phyloP scores from a whole-genome alignment of 2,888 invertebrate species.

The Ophion slaviceki region DNA sequence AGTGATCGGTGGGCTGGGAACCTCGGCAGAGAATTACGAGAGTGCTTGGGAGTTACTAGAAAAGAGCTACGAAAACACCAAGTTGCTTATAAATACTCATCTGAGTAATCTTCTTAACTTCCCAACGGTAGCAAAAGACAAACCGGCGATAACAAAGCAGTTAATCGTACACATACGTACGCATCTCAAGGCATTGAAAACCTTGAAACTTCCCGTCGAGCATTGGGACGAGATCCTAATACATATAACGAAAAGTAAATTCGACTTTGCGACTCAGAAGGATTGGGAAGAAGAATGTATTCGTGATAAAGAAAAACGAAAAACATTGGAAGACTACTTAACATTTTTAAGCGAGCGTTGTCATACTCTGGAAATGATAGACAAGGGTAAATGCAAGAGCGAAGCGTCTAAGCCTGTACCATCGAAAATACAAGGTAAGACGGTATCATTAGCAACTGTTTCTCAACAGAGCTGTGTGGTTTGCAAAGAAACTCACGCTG shows the following conservation, averaged over 20 bases:
- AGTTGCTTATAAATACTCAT: constrained; percentile 51
- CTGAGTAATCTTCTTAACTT: constrained; percentile 48
- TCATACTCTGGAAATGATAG: constrained; percentile 50
- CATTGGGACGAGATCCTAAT: constrained; percentile 70
- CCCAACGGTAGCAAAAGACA: constrained; percentile 49
- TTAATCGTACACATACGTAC: constrained; percentile 63
- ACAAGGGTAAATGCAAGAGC: constrained; percentile 24
- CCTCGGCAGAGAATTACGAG: constrained; percentile 66
- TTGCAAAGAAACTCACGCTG: constrained; percentile 10
- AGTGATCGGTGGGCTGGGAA: constrained; percentile 65
- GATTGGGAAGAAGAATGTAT: constrained; percentile 67
- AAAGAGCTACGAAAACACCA: constrained; percentile 46
- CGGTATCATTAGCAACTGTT: neutral
- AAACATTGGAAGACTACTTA: constrained; percentile 50
- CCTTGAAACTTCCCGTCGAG: constrained; percentile 67
- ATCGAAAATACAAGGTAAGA: constrained; percentile 2
- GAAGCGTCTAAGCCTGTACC: constrained; percentile 10
- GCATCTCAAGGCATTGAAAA: constrained; percentile 66
- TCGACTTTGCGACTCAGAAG: constrained; percentile 64
- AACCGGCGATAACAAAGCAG: constrained; percentile 53
- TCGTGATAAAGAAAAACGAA: constrained; percentile 34
- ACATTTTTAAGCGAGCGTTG: constrained; percentile 48
- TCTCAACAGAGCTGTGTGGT: neutral
- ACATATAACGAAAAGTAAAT: constrained; percentile 66
- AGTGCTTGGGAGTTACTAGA: constrained; percentile 66